phyloP scores from a whole-genome alignment of 2,888 invertebrate species.

The Molanna angustata region DNA sequence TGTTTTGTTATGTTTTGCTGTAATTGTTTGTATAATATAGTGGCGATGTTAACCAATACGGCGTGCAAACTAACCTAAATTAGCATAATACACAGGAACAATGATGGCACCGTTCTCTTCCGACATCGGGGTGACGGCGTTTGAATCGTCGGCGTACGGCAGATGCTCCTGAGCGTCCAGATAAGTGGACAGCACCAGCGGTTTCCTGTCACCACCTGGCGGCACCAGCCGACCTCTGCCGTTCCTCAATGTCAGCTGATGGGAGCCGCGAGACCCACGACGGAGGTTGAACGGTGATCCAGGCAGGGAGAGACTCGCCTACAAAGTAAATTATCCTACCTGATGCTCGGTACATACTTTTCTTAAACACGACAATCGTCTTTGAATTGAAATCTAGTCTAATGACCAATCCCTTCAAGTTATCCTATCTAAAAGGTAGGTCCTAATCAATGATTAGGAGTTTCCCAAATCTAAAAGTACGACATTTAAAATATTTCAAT shows the following conservation, averaged over 20 bases:
- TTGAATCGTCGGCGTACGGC: constrained; percentile 96
- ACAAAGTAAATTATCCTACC: constrained; percentile 36
- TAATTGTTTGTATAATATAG: too few relatives aligned
- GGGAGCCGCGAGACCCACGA: constrained; percentile 86
- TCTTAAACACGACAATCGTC: too few relatives aligned
- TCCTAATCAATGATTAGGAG: too few relatives aligned
- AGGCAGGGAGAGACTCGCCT: constrained; percentile 96
- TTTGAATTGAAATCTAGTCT: too few relatives aligned
- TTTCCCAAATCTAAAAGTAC: too few relatives aligned
- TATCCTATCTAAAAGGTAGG: too few relatives aligned
- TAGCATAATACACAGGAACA: constrained; percentile 86
- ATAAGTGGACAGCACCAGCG: constrained; percentile 90
- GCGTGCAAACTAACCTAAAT: constrained; percentile 59
- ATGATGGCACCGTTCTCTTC: constrained; percentile 96
- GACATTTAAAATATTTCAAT: too few relatives aligned
- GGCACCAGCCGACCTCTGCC: constrained; percentile 75
- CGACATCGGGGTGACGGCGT: constrained; percentile 96
- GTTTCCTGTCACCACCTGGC: constrained; percentile 86
- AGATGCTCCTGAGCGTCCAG: constrained; percentile 92
- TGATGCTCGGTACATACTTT: too few relatives aligned
- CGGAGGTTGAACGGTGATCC: constrained; percentile 95
- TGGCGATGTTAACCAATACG: constrained; percentile 12
- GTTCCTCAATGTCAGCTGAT: constrained; percentile 87
- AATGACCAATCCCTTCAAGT: too few relatives aligned
- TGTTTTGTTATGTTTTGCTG: too few relatives aligned